These are phyloP conservation scores for Hycleus cichorii DNA, from an alignment of 1,140 invertebrate species.

Conservation along the genomic window DNA sequence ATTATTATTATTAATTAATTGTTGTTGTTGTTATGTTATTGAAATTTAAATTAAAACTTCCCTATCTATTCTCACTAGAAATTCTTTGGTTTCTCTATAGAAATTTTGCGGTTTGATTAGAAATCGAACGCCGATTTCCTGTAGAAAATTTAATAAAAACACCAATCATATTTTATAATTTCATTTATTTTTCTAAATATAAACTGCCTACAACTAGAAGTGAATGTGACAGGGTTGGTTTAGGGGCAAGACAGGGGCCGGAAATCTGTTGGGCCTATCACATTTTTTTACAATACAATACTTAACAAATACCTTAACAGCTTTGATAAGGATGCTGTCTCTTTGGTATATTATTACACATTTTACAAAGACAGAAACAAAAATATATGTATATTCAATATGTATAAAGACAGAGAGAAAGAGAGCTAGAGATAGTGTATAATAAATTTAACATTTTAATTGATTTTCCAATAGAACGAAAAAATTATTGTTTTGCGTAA, in stretches of 20 bases:
- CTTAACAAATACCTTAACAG: constrained; percentile 40
- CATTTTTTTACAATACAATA: constrained; percentile 42
- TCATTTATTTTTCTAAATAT: constrained; percentile 42
- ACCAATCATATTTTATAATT: background rate
- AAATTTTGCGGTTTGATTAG: too few relatives aligned
- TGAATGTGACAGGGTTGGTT: constrained; percentile 41
- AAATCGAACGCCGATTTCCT: too few relatives aligned
- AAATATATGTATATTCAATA: constrained; percentile 27
- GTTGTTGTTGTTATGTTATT: too few relatives aligned
- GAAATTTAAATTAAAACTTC: too few relatives aligned
- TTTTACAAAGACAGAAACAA: constrained; percentile 29
- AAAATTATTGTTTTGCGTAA: constrained; percentile 2
- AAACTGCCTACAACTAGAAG: constrained; percentile 41
- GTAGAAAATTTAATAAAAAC: too few relatives aligned
- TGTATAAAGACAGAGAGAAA: background rate
- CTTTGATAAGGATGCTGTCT: constrained; percentile 36
- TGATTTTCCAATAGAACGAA: too few relatives aligned
- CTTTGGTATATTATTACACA: constrained; percentile 45
- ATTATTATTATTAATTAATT: too few relatives aligned
- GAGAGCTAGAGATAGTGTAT: too few relatives aligned
- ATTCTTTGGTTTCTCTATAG: too few relatives aligned
- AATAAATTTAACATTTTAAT: too few relatives aligned
- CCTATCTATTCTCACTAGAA: too few relatives aligned
- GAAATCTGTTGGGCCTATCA: constrained; percentile 39
- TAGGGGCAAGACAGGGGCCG: constrained; percentile 38